Base-by-base conservation (phyloP, 2,113 vertebrate genomes). In the Halichoeres trimaculatus region DNA sequence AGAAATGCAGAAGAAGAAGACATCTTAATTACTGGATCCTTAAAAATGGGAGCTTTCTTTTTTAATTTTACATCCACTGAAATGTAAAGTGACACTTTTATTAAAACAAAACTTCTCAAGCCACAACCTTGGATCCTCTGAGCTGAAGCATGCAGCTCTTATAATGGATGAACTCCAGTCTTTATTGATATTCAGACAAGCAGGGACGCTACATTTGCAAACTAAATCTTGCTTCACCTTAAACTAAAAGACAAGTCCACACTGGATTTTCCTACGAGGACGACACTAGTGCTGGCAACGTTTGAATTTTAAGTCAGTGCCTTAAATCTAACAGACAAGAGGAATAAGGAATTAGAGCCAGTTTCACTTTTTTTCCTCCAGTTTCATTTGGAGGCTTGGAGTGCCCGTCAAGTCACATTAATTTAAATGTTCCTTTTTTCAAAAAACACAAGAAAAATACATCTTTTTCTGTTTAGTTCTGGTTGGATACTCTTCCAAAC, bases 81-180 rank as follows among this genome's bases (percentile, higher is more conserved):
- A 75, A 61, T 75, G 54, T 64, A 56, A 74, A 45, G 48, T 35
- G 65, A 83, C 56, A 80, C 30, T 56, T 86, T 67, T 59, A 68
- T 74, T 70, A 72, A 62, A 40, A 26, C 13, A 22, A 62, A 81
- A 54, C 13, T 0, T 40, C 50, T 11, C 22, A 17, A 6, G 16
- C 58, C 59, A 23, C 23, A 55, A 56, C 57, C 66, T 59, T 60
- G 68, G 41, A 74, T 59, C 64, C 48, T 73, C 1, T 24, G 16
- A 50, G 61, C 64, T 36, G 34, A 63, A 52, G 43, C 61, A 55
- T 47, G 53, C 72, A 40, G 53, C 65, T 73, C 83, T 57, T 64
- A 83, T 70, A 62, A 70, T 24, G 19, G 40, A 52, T 48, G 50
- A 48, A 41, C 50, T 45, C 40, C 24, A 58, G 56, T 10, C 3